Evolutionary conservation across 2,797 vertebrate genomes (phyloP).

Genomic region (Pseudomugil gertrudae): DNA sequence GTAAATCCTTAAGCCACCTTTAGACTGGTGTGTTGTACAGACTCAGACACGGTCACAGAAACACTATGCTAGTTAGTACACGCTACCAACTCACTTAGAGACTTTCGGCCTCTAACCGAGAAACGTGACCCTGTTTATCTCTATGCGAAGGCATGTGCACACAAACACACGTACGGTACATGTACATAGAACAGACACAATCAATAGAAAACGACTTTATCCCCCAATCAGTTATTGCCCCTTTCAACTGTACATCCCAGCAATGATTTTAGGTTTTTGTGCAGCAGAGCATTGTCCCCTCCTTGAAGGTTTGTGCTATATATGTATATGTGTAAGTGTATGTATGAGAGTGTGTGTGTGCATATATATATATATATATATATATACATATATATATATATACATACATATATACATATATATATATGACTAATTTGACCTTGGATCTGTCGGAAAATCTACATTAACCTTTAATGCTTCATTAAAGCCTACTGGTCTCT

Average conservation of each 20-base stretch:
- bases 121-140: constrained; percentile 79
- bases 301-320: constrained; percentile 78
- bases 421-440: constrained; percentile 63
- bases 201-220: constrained; percentile 76
- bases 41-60: constrained; percentile 69
- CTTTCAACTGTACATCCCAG: constrained; percentile 83
- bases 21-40: constrained; percentile 57
- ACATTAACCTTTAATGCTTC: constrained; percentile 71
- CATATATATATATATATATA: constrained; percentile 51
- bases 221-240: constrained; percentile 79
- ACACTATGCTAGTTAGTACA: constrained; percentile 73
- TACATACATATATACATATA: constrained; percentile 52
- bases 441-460: constrained; percentile 63
- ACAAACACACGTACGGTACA: constrained; percentile 76
- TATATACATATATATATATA: constrained; percentile 70
- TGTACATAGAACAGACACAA: constrained; percentile 77
- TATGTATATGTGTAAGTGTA: constrained; percentile 63
- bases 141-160: constrained; percentile 69
- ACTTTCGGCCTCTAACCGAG: constrained; percentile 55
- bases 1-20: constrained; percentile 59
- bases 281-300: constrained; percentile 79
- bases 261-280: constrained; percentile 81
- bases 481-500: constrained; percentile 60
- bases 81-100: constrained; percentile 59
- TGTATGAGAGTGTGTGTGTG: too few species aligned